Base-by-base conservation (phyloP, 2,113 vertebrate genomes). In the Aptenodytes patagonicus region DNA sequence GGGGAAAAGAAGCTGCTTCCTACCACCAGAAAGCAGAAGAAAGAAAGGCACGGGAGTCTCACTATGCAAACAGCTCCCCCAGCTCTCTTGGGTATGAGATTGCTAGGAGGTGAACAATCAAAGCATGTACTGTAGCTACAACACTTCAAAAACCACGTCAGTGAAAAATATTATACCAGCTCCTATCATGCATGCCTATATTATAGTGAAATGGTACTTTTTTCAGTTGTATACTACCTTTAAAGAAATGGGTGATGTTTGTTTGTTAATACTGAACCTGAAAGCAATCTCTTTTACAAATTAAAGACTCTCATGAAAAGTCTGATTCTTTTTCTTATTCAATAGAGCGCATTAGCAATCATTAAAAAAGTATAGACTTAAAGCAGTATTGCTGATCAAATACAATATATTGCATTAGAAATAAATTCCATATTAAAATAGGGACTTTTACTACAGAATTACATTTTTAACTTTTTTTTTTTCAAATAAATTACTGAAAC, bases 401-500 rank as follows among this genome's bases (percentile, higher is more conserved):
- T 97, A 98, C 90, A 96, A 98, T 95, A 78, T 90, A 98, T 96
- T 94, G 96, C 96, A 97, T 98, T 97, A 97, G 95, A 97, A 97
- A 98, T 95, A 98, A 98, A 98, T 97, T 97, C 90, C 97, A 95
- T 96, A 98, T 97, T 98, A 98, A 98, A 98, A 98, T 94, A 87
- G 87, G 81, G 92, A 97, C 94, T 97, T 98, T 96, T 62, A 91
- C 87, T 80, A 96, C 95, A 98, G 97, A 98, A 98, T 98, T 98
- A 98, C 98, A 98, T 97, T 97, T 97, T 98, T 90, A 98, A 97
- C 96, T 98, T 98, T 97, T 97, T 91, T 89, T 97, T 97, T 94
- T 60, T 65, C 95, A 97, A 98, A 98, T 97, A 98, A 97, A 99
- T 98, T 98, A 98, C 97, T 93, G 80, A 98, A 98, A 98, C 98